Conservation (phyloP, 2,888 invertebrate genomes). For the Gasteruption jaculator region DNA sequence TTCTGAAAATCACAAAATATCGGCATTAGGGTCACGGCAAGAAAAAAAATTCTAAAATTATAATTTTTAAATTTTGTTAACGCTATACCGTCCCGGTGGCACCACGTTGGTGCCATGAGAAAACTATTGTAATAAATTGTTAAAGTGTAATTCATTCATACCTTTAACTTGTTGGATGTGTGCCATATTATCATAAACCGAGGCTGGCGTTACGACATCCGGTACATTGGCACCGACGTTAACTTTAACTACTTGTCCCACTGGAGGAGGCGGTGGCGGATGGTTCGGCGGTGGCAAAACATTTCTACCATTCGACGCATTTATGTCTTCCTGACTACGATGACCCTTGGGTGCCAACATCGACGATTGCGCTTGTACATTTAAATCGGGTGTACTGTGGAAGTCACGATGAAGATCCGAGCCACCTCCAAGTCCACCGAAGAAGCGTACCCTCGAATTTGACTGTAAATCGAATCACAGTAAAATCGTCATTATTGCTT, state of each 20-base stretch:
- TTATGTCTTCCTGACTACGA: slow-evolving; percentile 69
- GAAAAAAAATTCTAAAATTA: not conserved
- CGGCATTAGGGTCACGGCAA: not conserved
- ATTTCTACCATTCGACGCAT: slow-evolving; percentile 50
- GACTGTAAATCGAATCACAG: slow-evolving; percentile 47
- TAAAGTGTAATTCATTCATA: slow-evolving; percentile 19
- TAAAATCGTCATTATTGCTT: too few relatives aligned
- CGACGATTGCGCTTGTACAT: slow-evolving; percentile 41
- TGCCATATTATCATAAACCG: slow-evolving; percentile 49
- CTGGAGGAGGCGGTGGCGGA: slow-evolving; percentile 76
- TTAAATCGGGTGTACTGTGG: slow-evolving; percentile 82
- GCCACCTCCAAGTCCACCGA: slow-evolving; percentile 50
- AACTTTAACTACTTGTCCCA: slow-evolving; percentile 68
- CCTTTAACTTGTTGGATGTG: slow-evolving; percentile 53
- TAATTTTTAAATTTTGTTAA: not conserved
- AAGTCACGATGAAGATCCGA: slow-evolving; percentile 73
- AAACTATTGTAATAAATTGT: not conserved
- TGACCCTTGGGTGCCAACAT: slow-evolving; percentile 54
- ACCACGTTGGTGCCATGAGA: too few relatives aligned
- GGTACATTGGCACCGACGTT: slow-evolving; percentile 54
- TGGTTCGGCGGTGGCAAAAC: slow-evolving; percentile 74
- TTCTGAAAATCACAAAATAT: slow-evolving; percentile 37
- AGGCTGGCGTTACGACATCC: slow-evolving; percentile 45
- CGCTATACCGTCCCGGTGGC: too few relatives aligned
- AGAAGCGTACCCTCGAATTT: slow-evolving; percentile 55